A percentile compares a stretch with the other conserved stretches of the same genome.
phyloP scores from a whole-genome alignment of 37 sponge, comb jelly and placozoan genomes.

The Bolinopsis microptera region DNA sequence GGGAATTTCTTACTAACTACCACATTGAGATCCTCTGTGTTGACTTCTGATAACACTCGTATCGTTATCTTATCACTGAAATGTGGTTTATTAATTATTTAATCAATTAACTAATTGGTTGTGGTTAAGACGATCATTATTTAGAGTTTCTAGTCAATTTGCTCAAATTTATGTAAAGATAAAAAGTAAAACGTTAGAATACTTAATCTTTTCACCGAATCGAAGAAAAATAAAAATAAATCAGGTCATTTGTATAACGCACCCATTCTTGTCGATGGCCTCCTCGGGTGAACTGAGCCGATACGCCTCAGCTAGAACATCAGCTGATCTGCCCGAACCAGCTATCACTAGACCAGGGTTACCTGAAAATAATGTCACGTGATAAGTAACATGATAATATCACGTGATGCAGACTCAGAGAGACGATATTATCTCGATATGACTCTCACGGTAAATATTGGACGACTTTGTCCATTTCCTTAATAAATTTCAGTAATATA shows the following conservation, averaged over 20 bases:
- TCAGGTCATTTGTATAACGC: no score
- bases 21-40: background rate
- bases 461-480: no score
- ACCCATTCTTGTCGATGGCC: conserved; percentile 35
- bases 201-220: no score
- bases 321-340: conserved; percentile 53
- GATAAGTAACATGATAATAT: no score
- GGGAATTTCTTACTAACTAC: background rate
- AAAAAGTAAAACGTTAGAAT: no score
- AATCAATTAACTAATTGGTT: no score
- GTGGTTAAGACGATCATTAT: no score
- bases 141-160: background rate
- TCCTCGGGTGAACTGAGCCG: conserved; percentile 27
- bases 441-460: no score
- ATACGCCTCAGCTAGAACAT: conserved; percentile 54
- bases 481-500: no score
- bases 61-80: background rate
- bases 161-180: background rate
- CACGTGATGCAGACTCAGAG: no score
- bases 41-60: background rate
- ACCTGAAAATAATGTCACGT: background rate
- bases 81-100: background rate
- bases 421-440: no score
- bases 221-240: no score
- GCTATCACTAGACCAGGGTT: conserved; percentile 57